Conservation (phyloP, 1,140 invertebrate species). For the Latrodectus geometricus region DNA sequence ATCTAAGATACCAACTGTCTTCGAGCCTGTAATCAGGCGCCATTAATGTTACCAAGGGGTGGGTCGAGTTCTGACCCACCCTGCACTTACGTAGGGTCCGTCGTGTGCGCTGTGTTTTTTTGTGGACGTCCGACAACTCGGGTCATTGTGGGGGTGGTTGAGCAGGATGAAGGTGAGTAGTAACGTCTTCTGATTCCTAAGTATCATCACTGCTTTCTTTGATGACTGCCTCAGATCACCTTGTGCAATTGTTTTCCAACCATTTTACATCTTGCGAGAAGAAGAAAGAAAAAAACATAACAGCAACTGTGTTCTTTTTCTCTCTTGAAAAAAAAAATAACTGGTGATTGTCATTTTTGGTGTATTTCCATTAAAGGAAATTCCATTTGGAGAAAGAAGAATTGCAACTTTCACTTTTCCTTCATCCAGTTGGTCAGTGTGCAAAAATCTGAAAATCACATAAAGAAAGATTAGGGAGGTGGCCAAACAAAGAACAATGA, state of each 20-base stretch:
- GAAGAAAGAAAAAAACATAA: neutral
- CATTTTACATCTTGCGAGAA: neutral
- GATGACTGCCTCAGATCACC: constrained; percentile 24
- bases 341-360: too few relatives aligned
- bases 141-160: constrained; percentile 48
- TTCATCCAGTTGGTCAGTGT: too few relatives aligned
- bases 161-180: neutral
- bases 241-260: constrained; percentile 24
- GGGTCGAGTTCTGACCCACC: constrained; percentile 35
- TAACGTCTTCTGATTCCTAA: neutral
- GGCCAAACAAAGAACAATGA: too few relatives aligned
- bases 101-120: constrained; percentile 34
- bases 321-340: too few relatives aligned
- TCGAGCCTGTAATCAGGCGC: constrained; percentile 53
- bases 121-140: constrained; percentile 45
- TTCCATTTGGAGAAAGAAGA: too few relatives aligned
- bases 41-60: constrained; percentile 51
- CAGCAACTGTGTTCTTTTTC: neutral
- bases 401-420: too few relatives aligned
- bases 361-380: too few relatives aligned
- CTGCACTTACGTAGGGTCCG: constrained; percentile 42
- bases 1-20: neutral
- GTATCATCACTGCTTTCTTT: constrained; percentile 27
- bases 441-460: too few relatives aligned
- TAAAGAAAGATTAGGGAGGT: too few relatives aligned